These are phyloP conservation scores for Oreochromis tanganicae DNA, from an alignment of 2,113 vertebrate species.

Conservation along the genomic window DNA sequence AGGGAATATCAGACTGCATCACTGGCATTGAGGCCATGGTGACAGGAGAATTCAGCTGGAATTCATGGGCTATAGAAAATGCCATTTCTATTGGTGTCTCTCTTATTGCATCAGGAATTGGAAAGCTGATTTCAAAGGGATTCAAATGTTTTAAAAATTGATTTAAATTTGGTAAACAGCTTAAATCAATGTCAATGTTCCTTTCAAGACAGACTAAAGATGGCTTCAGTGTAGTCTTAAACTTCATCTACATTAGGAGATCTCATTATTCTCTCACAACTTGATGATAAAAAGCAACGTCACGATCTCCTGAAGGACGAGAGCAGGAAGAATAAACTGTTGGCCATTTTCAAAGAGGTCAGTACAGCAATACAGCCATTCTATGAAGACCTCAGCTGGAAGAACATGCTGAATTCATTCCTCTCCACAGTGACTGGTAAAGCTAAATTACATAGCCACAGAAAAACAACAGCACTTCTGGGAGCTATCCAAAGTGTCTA, in stretches of 20 bases:
- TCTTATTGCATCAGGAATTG: not conserved
- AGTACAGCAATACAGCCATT: not conserved
- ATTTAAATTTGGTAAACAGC: not conserved
- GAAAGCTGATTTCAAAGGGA: constrained; percentile 10
- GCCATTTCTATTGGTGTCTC: not conserved
- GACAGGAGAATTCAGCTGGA: constrained; percentile 11
- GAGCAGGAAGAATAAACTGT: not conserved
- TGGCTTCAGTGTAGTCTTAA: not conserved
- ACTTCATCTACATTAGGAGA: not conserved
- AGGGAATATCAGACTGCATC: constrained; percentile 14
- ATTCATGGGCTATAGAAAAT: not conserved
- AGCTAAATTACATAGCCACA: not conserved
- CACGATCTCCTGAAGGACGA: not conserved
- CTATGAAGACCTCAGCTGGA: not conserved
- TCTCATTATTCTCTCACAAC: not conserved
- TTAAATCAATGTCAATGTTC: constrained; percentile 4
- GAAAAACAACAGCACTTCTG: not conserved
- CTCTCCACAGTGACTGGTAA: not conserved
- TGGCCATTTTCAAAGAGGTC: not conserved
- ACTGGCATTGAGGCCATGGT: not conserved
- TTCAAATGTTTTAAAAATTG: not conserved
- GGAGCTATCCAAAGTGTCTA: not conserved
- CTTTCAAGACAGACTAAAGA: not conserved
- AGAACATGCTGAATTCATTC: not conserved
- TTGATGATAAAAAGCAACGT: not conserved